A percentile compares a stretch with the other conserved stretches of the same genome.
phyloP scores from a whole-genome alignment of 2,113 vertebrate species.

The Eulemur macaco region DNA sequence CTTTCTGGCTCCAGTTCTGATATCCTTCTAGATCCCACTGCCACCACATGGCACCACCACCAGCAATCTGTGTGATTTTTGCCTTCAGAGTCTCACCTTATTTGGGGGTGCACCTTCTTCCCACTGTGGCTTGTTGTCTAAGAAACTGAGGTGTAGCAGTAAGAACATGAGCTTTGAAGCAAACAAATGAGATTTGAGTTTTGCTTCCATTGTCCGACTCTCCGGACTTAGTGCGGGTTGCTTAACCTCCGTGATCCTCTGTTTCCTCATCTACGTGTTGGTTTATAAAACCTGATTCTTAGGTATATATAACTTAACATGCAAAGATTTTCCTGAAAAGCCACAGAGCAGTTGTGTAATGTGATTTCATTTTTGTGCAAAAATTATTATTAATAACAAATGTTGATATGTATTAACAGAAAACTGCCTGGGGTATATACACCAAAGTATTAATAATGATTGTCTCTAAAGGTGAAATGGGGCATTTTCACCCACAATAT shows the following conservation, averaged over 20 bases:
- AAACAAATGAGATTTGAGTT: not conserved
- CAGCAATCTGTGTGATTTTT: conserved; percentile 59
- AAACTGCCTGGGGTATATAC: not conserved
- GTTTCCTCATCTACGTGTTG: not conserved
- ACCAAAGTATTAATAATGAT: not conserved
- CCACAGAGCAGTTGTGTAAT: not conserved
- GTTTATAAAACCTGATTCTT: not conserved
- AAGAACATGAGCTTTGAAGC: not conserved
- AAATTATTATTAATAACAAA: not conserved
- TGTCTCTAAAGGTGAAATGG: not conserved
- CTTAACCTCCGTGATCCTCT: not conserved
- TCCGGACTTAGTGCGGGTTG: not conserved
- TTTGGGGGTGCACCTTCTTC: conserved; percentile 63
- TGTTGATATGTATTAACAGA: not conserved
- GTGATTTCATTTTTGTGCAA: not conserved
- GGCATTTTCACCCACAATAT: not conserved
- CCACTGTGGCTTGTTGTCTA: conserved; percentile 71
- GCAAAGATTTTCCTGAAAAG: not conserved
- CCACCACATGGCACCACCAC: not conserved
- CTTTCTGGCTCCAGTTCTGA: not conserved
- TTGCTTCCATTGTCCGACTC: not conserved
- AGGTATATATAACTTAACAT: too few species aligned
- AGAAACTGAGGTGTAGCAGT: not conserved
- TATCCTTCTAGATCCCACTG: not conserved
- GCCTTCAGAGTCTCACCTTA: conserved; percentile 67